phyloP scores from a whole-genome alignment of 2,113 vertebrate genomes.

The Urocitellus parryii region DNA sequence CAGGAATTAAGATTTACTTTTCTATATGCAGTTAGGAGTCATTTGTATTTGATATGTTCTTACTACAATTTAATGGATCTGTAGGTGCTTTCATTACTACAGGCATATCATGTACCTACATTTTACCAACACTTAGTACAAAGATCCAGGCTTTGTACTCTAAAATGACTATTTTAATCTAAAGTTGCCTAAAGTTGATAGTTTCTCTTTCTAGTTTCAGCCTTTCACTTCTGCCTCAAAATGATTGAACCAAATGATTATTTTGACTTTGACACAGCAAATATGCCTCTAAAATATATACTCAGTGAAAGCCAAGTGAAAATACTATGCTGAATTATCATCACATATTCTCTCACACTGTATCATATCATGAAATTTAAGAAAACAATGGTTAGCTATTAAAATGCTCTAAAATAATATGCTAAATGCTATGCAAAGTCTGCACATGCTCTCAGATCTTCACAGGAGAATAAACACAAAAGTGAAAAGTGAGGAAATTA shows the following conservation, averaged over 20 bases:
- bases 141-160: not conserved
- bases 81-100: not conserved
- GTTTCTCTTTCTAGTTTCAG: conserved; percentile 13
- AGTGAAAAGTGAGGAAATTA: conserved; percentile 2
- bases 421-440: conserved; percentile 20
- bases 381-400: conserved; percentile 13
- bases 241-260: conserved; percentile 24
- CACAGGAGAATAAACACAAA: not conserved
- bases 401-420: conserved; percentile 22
- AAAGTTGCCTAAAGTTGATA: not conserved
- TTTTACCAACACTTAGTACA: not conserved
- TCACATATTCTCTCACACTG: not conserved
- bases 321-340: conserved; percentile 1
- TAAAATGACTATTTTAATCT: conserved; percentile 16
- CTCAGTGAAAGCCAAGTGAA: conserved; percentile 1
- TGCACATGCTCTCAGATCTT: not conserved
- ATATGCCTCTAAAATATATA: conserved; percentile 11
- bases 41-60: not conserved
- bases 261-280: conserved; percentile 18
- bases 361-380: not conserved
- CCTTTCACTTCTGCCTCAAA: not conserved
- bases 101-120: not conserved
- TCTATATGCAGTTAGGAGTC: not conserved
- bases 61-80: not conserved
- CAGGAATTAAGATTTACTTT: conserved; percentile 21